Evolutionary conservation across 2,113 vertebrate genomes (phyloP).

Genomic region (Toxotes chatareus): DNA sequence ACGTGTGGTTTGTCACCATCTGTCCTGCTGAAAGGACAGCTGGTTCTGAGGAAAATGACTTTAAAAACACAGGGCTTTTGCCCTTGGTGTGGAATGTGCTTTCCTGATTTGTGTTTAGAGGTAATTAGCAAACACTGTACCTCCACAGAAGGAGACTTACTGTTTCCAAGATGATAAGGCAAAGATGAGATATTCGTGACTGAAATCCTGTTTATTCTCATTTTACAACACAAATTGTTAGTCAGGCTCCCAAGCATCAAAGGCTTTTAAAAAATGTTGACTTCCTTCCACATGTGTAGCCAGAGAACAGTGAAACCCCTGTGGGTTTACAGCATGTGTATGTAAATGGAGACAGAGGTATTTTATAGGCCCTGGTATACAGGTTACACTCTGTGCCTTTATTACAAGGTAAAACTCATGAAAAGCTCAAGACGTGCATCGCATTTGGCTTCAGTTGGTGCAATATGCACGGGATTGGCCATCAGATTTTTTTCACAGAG

Average conservation of each 20-base stretch:
- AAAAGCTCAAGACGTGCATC: neutral
- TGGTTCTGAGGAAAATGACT: no score
- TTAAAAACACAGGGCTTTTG: no score
- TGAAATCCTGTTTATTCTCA: neutral
- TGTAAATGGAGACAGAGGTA: neutral
- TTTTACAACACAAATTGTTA: neutral
- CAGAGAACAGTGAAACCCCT: neutral
- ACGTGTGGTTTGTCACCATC: no score
- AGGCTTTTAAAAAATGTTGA: neutral
- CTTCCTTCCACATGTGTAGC: no score
- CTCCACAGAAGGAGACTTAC: no score
- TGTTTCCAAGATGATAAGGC: neutral
- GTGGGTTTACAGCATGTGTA: neutral
- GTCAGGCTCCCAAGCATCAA: neutral
- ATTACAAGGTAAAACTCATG: neutral
- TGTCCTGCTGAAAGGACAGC: no score
- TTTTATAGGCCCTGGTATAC: neutral
- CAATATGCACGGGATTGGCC: neutral
- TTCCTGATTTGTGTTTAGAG: no score
- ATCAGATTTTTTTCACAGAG: neutral
- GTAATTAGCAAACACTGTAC: no score
- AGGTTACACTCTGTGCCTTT: neutral
- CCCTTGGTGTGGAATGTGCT: no score
- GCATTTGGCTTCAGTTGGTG: neutral
- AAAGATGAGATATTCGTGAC: neutral